Evolutionary conservation across 2,113 vertebrate genomes (phyloP), one percentile per base, ranked within the genome.

Genomic region (Scomber japonicus): DNA sequence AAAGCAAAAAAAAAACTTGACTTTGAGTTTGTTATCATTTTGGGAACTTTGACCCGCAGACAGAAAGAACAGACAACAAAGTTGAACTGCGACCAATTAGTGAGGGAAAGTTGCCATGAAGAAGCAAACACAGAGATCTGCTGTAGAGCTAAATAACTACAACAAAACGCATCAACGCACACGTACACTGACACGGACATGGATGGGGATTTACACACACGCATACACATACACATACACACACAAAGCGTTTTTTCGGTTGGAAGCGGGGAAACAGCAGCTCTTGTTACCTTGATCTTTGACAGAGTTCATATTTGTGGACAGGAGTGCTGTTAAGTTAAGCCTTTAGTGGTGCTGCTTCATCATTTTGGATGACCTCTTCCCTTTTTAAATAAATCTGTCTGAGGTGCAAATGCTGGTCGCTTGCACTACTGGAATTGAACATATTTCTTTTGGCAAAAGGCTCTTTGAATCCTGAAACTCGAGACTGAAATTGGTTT

Each of bases 51-150:
- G 80, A 87, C 82, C 75, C 31, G 61, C 16, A 75, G 71, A 83
- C 55, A 46, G 53, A 69, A 12, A 62, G 30, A 72, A 81, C 53
- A 75, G 57, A 61, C 69, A 89, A 83, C 75, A 88, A 90, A 84
- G 81, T 67, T 81, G 71, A 88, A 80, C 84, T 71, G 79, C 54
- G 46, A 85, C 88, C 86, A 93, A 91, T 93, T 91, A 92, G 81
- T 67, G 69, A 35, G 54, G 63, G 54, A 75, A 86, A 81, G 84
- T 75, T 87, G 71, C 67, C 68, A 78, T 24, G 54, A 78, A 84
- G 71, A 69, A 69, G 68, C 48, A 82, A 75, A 84, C 81, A 80
- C 62, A 3, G 70, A n/a, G 54, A 71, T 59, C 46, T 8, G 71
- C 60, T 71, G 65, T 68, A 51, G 61, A 85, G 31, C 64, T 66